These are phyloP conservation scores for Pseudotriccus pelzelni DNA, from an alignment of 2,797 vertebrate genomes.

Conservation along the genomic window DNA sequence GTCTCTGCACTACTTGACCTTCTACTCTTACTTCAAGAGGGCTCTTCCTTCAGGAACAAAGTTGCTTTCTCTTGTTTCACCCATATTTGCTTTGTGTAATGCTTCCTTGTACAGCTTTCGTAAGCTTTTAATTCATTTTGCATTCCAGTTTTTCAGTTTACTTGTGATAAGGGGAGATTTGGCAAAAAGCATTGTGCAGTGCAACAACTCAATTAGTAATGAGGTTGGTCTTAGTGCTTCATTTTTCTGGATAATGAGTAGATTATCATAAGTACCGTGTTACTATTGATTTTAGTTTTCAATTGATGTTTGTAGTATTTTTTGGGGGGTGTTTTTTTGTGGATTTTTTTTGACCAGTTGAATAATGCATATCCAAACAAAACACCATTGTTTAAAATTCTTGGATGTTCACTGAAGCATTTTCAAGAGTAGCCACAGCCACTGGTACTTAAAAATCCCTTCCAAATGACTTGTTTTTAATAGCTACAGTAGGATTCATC, in stretches of 20 bases:
- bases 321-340: background rate
- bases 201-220: background rate
- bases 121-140: constrained; percentile 5
- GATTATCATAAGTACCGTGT: background rate
- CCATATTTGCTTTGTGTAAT: background rate
- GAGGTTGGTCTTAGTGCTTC: background rate
- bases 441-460: background rate
- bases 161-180: background rate
- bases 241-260: constrained; percentile 12
- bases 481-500: background rate
- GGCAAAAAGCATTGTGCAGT: background rate
- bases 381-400: background rate
- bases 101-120: background rate
- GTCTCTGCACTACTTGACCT: background rate
- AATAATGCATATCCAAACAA: background rate
- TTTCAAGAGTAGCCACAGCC: background rate
- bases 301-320: background rate
- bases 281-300: constrained; percentile 9
- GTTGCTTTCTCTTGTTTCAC: background rate
- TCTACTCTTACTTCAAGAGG: background rate
- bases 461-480: background rate
- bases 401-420: background rate
- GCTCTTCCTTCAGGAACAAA: background rate
- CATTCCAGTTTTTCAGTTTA: background rate
- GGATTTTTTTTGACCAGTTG: background rate